A percentile compares a stretch with the other conserved stretches of the same genome.
These are phyloP conservation scores for Oreotrochilus melanogaster DNA, from an alignment of 2,113 vertebrate species.

Conservation along the genomic window DNA sequence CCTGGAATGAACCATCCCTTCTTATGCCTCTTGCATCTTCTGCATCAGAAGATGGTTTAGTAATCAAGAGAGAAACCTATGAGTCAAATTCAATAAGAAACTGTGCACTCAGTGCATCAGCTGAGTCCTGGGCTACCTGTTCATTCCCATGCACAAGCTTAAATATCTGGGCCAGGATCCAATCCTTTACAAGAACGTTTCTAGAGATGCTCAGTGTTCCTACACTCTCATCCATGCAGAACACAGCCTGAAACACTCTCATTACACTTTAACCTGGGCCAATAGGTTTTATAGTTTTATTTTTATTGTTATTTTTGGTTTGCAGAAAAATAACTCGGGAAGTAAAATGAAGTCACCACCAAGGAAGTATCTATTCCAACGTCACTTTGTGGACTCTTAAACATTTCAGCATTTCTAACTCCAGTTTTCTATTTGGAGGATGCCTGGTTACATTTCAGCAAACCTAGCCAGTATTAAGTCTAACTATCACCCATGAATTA, in stretches of 20 bases:
- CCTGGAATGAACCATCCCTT: not conserved
- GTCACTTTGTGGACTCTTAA: not conserved
- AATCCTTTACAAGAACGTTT: not conserved
- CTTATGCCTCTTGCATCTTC: not conserved
- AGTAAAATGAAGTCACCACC: not conserved
- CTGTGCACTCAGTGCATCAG: not conserved
- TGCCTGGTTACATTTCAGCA: not conserved
- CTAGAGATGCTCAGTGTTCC: not conserved
- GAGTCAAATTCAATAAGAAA: fast-evolving
- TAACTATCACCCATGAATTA: not conserved
- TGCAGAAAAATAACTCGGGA: conserved; percentile 9
- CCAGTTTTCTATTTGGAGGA: not conserved
- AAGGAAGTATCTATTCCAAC: not conserved
- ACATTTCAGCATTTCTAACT: not conserved
- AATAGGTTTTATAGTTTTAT: not conserved
- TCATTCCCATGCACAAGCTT: not conserved
- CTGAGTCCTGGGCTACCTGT: not conserved
- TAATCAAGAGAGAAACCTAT: not conserved
- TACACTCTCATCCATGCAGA: not conserved
- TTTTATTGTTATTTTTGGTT: conserved; percentile 13
- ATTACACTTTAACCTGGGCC: conserved; percentile 24
- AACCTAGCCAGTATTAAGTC: not conserved
- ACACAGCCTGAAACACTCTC: conserved; percentile 5
- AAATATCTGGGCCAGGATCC: not conserved
- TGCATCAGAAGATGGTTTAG: not conserved